Conservation (phyloP, 2,888 invertebrate genomes). For the Eilema griseolum region DNA sequence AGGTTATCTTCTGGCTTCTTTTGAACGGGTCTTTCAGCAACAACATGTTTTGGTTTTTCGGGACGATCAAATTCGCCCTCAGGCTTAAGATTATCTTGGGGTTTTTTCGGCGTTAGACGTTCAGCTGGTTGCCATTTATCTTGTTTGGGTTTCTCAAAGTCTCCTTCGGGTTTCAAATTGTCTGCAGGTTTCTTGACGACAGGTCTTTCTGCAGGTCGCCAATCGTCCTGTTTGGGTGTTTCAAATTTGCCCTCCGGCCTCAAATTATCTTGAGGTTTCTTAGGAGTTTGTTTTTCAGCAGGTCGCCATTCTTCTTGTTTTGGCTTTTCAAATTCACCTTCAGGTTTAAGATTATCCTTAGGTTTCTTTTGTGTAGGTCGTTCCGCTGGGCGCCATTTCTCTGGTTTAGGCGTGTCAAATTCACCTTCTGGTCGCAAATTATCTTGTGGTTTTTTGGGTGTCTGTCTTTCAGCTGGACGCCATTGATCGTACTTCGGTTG, state of each 20-base stretch:
- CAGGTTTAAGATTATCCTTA: conserved; percentile 79
- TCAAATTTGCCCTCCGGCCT: conserved; percentile 86
- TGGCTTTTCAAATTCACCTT: conserved; percentile 84
- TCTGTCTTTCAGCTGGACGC: conserved; percentile 70
- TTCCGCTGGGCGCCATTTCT: conserved; percentile 64
- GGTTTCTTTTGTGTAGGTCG: conserved; percentile 53
- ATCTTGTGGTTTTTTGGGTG: conserved; percentile 73
- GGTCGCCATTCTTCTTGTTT: conserved; percentile 70
- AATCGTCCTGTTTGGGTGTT: conserved; percentile 65
- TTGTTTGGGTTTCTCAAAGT: conserved; percentile 76
- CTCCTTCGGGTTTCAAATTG: conserved; percentile 86
- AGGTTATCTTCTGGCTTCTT: conserved; percentile 87
- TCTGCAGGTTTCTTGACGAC: conserved; percentile 65
- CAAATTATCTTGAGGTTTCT: conserved; percentile 78
- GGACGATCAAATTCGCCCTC: conserved; percentile 77
- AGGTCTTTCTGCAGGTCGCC: conserved; percentile 76
- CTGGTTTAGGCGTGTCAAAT: conserved; percentile 71
- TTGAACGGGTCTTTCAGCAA: conserved; percentile 72
- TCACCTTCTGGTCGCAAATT: conserved; percentile 85
- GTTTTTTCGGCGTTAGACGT: conserved; percentile 71
- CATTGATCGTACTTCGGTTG: conserved; percentile 71
- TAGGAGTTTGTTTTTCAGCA: conserved; percentile 72
- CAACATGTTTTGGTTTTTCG: conserved; percentile 69
- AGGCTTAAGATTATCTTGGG: conserved; percentile 82
- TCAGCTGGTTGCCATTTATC: conserved; percentile 82